Evolutionary conservation across 1,140 invertebrate species (phyloP), one percentile per base, ranked within the genome.

Genomic region (Lasaia peninsularis): DNA sequence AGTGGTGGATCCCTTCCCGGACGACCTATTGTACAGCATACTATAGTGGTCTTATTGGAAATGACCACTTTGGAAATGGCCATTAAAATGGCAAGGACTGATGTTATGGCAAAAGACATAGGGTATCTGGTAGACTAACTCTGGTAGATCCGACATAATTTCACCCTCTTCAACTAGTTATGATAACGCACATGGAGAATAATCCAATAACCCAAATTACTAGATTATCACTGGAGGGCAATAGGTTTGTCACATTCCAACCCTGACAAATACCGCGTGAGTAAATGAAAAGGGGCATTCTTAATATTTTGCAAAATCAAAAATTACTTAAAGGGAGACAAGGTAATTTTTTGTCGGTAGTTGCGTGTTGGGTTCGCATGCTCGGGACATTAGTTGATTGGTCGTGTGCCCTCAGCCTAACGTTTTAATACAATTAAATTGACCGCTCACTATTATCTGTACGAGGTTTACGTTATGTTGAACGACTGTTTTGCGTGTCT

Each of bases 391-490:
- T 87, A 87, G 81, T 72, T 85, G 81, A 87, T 87, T 87, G 81
- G 61, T 68, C 57, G 67, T 79, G 73, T 76, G 74, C 80, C 72
- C 71, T 73, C 73, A 67, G 73, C 73, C 74, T 80, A 80, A 80
- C 78, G 78, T 85, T 87, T 86, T 85, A 87, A 87, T 87, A 85
- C 81, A 85, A 87, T 87, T 87, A 85, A 80, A 85, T 80, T 67
- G 75, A 80, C 77, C 72, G 67, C 72, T 67, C 35, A 60, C 71
- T 75, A 80, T 73, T 82, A 81, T 77, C 73, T 69, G 58, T 65
- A 75, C 72, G 76, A 73, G 74, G 80, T 80, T 78, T 81, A 69
- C 69, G 70, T 76, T 81, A 81, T 73, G 71, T 60, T 64, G 71
- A 86, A 85, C 70, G 81, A 85, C 75, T 75, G 70, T 77, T 82